Conservation (phyloP, 2,797 vertebrate genomes). For the Acanthis flammea region DNA sequence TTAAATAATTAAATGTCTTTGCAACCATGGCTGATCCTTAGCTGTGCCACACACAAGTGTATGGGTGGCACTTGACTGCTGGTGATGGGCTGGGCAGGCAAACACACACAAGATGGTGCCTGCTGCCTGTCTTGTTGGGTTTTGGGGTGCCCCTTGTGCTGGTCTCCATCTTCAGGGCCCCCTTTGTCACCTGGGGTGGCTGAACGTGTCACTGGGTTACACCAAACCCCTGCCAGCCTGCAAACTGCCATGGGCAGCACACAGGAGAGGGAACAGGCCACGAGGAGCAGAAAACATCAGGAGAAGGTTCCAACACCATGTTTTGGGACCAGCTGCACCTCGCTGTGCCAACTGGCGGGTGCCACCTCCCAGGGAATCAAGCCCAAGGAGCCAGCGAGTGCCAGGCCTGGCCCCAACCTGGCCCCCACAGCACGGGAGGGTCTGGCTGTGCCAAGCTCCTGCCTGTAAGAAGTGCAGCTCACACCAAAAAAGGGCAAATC, state of each 20-base stretch:
- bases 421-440: fast-evolving
- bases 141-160: not conserved
- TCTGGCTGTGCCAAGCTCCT: fast-evolving
- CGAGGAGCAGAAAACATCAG: not conserved
- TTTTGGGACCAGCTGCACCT: not conserved
- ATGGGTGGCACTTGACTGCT: not conserved
- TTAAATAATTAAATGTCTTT: not conserved
- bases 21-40: fast-evolving
- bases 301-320: not conserved
- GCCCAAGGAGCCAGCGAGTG: not conserved
- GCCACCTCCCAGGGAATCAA: not conserved
- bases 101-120: not conserved
- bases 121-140: not conserved
- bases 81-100: not conserved
- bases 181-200: not conserved
- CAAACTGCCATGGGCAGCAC: not conserved
- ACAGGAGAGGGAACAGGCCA: fast-evolving
- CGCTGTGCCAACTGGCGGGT: fast-evolving
- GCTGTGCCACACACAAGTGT: not conserved
- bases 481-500: not conserved
- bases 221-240: not conserved
- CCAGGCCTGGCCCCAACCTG: fast-evolving
- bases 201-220: fast-evolving
- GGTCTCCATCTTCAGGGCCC: not conserved
- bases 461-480: not conserved